Conservation (phyloP, 2,888 invertebrate species). For the Heliconius sara region DNA sequence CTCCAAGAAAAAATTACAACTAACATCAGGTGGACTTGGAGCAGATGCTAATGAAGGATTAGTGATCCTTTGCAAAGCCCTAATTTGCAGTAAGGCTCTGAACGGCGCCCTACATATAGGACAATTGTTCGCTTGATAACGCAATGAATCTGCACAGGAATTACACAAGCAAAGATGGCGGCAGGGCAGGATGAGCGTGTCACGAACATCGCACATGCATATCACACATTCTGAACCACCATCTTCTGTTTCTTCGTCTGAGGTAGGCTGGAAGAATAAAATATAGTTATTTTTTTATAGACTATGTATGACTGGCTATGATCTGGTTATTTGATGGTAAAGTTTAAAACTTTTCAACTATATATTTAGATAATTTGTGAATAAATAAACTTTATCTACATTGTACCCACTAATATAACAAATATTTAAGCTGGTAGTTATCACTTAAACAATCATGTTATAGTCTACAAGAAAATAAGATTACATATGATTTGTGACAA, state of each 20-base stretch:
- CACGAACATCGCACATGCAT: constrained; percentile 99
- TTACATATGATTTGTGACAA: too few relatives aligned
- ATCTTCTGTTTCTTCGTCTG: constrained; percentile 95
- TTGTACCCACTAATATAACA: not conserved
- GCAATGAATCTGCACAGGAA: constrained; percentile 97
- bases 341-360: not conserved
- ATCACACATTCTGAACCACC: constrained; percentile 99
- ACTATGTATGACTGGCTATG: not conserved
- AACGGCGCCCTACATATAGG: constrained; percentile 99
- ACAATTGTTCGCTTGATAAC: constrained; percentile 99
- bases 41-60: constrained; percentile 60
- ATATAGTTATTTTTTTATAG: not conserved
- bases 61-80: constrained; percentile 92
- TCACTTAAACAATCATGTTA: not conserved
- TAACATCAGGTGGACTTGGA: constrained; percentile 84
- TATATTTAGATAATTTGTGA: not conserved
- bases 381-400: not conserved
- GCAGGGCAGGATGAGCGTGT: constrained; percentile 98
- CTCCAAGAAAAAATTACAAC: constrained; percentile 47
- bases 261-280: constrained; percentile 68
- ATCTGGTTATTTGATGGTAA: not conserved
- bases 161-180: constrained; percentile 99
- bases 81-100: constrained; percentile 96
- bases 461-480: not conserved
- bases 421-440: not conserved